Base-by-base conservation (phyloP, 2,888 invertebrate species). In the Lycophotia porphyrea region DNA sequence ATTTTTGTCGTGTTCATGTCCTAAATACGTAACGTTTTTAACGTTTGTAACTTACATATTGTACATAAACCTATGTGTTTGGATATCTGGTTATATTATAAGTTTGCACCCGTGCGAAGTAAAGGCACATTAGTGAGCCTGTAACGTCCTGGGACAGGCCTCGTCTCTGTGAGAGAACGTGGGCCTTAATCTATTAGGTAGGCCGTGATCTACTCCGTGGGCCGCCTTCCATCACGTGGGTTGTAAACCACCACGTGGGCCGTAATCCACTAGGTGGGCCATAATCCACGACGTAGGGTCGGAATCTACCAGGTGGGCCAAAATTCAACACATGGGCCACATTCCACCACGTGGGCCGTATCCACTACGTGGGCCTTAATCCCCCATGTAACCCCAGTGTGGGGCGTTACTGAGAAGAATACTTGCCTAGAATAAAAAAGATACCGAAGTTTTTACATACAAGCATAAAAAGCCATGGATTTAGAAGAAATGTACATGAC, bases 401-500 rank as follows among this genome's bases (percentile, higher is more conserved):
- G 8, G 27, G 27, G n/a, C 15, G 15, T 13, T 55, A 55, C 0
- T 13, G 27, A 55, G 18, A 55, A 5, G 13, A 27, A 55, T 27
- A 55, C n/a, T 55, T 5, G n/a, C 21, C 1, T 34, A 21, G 34
- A 60, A 34, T 34, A 60, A 60, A 60, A 21, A 21, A 34, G 21
- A 21, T 31, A 58, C 31, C 1, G 4, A 58, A 21, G 58, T 21
- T 34, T 31, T 9, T 9, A 11, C 24, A 0, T 34, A 21, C 21
- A 7, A 60, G 1, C 31, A 1, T 21, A 9, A 34, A 58, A 55
- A 34, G 36, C 1, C 5, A 77, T 79, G 80, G 71, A 90, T 78
- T 84, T 91, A 27, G 92, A 92, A 88, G 91, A 89, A 65, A 88
- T 92, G 60, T 90, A 90, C 60, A 85, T 84, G 49, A 80, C 84